Percentiles rank a stretch among this genome's conserved stretches.
phyloP scores from a whole-genome alignment of 2,888 invertebrate species.

The Dicranocentrus wangi region DNA sequence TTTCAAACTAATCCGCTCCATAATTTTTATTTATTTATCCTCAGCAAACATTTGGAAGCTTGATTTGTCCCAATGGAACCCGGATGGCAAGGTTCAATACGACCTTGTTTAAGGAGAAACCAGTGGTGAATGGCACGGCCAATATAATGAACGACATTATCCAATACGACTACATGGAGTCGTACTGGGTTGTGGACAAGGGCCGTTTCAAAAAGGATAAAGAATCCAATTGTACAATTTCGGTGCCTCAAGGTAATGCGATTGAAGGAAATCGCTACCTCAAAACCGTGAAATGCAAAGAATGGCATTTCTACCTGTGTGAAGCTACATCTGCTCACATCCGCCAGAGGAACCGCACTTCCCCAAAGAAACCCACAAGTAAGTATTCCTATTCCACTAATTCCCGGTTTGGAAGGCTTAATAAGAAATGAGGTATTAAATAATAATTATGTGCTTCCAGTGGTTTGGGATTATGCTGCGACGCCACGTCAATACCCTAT shows the following conservation, averaged over 20 bases:
- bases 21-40: background rate
- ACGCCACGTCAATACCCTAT: too few species aligned
- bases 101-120: background rate
- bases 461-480: too few species aligned
- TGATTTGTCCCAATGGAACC: background rate
- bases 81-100: background rate
- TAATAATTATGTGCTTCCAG: too few species aligned
- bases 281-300: background rate
- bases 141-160: background rate
- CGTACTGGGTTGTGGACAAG: conserved; percentile 20
- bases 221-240: background rate
- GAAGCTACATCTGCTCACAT: too few species aligned
- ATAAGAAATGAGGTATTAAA: too few species aligned
- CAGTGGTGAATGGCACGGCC: too few species aligned
- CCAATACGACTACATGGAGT: background rate
- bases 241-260: too few species aligned
- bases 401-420: too few species aligned
- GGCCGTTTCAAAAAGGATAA: background rate
- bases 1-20: background rate
- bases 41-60: conserved; percentile 27
- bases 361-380: too few species aligned
- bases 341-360: too few species aligned
- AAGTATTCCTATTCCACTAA: too few species aligned
- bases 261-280: background rate
- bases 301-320: conserved; percentile 28